Conservation (phyloP, 2,113 vertebrate genomes). For the Serinus canaria region DNA sequence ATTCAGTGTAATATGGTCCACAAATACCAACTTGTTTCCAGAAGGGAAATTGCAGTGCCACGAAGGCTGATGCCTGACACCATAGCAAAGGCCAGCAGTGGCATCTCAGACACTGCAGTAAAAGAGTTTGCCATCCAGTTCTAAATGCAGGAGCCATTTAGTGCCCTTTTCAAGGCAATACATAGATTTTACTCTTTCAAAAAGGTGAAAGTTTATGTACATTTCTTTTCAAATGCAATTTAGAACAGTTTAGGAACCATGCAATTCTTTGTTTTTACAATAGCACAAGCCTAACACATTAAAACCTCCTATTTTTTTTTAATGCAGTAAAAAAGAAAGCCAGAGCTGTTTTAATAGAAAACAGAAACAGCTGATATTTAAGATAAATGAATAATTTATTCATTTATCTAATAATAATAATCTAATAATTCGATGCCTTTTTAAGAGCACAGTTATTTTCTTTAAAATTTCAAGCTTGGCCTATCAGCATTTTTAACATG, state of each 20-base stretch:
- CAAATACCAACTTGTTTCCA: constrained; percentile 37
- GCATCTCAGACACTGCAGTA: constrained; percentile 22
- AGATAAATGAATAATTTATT: neutral
- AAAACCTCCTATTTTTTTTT: neutral
- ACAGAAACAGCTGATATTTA: neutral
- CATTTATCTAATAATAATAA: too few species aligned
- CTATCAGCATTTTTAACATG: neutral
- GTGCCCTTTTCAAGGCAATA: constrained; percentile 56
- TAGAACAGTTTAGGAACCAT: neutral
- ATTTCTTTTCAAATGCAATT: constrained; percentile 24
- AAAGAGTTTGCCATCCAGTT: neutral
- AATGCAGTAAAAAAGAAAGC: neutral
- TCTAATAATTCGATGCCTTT: neutral
- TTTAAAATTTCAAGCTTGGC: neutral
- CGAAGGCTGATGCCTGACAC: constrained; percentile 43
- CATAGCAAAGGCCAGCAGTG: constrained; percentile 43
- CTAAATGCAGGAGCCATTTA: constrained; percentile 24
- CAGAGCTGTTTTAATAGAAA: neutral
- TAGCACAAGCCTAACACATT: neutral
- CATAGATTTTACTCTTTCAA: constrained; percentile 21
- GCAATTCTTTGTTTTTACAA: neutral
- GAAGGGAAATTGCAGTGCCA: constrained; percentile 34
- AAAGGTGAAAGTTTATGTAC: constrained; percentile 46
- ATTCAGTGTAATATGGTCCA: constrained; percentile 18
- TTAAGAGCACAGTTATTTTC: neutral